Evolutionary conservation across 2,797 vertebrate species (phyloP).

Genomic region (Danio albolineatus): DNA sequence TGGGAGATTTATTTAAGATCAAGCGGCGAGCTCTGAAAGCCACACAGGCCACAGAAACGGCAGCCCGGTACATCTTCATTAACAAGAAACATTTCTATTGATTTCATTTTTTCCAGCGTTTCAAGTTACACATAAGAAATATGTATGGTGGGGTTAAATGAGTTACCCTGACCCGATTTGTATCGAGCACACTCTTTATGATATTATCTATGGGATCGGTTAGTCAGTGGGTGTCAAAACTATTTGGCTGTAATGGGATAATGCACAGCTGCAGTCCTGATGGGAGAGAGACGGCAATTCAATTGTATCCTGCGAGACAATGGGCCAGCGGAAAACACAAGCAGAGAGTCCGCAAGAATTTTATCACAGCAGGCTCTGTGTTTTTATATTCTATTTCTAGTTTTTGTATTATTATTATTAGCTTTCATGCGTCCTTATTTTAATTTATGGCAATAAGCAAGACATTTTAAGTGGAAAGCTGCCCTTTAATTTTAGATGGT

Average conservation of each 20-base stretch:
- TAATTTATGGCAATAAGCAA: too few species aligned
- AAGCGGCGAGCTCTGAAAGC: conserved; percentile 83
- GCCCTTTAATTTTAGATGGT: too few species aligned
- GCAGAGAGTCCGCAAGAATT: background rate
- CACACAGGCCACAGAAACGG: conserved; percentile 80
- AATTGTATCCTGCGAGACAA: conserved; percentile 57
- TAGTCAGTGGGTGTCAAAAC: conserved; percentile 91
- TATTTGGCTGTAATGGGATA: conserved; percentile 90
- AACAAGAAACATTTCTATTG: conserved; percentile 98
- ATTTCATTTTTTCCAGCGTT: conserved; percentile 91
- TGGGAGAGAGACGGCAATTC: conserved; percentile 54
- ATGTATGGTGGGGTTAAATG: conserved; percentile 91
- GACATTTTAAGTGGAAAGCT: too few species aligned
- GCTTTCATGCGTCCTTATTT: too few species aligned
- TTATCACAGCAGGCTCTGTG: background rate
- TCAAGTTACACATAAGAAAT: conserved; percentile 92
- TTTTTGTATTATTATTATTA: too few species aligned
- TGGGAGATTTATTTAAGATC: conserved; percentile 71
- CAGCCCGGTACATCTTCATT: conserved; percentile 95
- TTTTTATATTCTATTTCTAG: too few species aligned
- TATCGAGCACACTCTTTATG: conserved; percentile 91
- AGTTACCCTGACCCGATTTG: conserved; percentile 95
- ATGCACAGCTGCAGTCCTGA: conserved; percentile 78
- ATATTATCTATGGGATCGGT: conserved; percentile 90
- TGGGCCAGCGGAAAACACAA: conserved; percentile 42